phyloP scores from a whole-genome alignment of 2,113 vertebrate genomes.

The Thamnophis sirtalis region DNA sequence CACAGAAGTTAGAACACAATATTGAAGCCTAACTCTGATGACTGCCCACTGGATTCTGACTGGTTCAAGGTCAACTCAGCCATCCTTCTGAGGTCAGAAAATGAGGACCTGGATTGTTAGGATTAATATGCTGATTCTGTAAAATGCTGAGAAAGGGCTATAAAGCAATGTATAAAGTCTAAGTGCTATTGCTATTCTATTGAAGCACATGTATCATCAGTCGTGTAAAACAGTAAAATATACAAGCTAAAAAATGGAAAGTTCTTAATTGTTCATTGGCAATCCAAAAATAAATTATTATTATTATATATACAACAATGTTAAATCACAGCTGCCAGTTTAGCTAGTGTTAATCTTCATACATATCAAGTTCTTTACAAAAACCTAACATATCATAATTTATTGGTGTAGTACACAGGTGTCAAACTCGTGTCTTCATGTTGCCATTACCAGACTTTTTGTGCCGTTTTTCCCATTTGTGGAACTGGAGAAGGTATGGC shows the following conservation, averaged over 20 bases:
- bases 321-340: neutral
- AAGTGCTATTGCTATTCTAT: neutral
- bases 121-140: neutral
- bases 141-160: neutral
- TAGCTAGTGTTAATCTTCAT: neutral
- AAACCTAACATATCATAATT: neutral
- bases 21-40: neutral
- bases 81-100: neutral
- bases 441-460: too few species aligned
- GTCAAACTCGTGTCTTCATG: too few species aligned
- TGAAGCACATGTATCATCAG: neutral
- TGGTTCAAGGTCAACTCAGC: neutral
- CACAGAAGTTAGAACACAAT: neutral
- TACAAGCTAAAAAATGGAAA: neutral
- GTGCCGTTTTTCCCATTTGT: too few species aligned
- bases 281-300: neutral
- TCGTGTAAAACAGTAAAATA: neutral
- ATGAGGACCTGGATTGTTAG: neutral
- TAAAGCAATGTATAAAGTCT: neutral
- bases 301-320: neutral
- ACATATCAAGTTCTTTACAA: neutral
- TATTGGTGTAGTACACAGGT: neutral
- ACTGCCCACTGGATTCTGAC: neutral
- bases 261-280: neutral
- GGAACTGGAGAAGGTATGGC: too few species aligned